Percentiles rank a stretch among this genome's conserved stretches.
Conservation (phyloP, 2,797 vertebrate genomes). For the Euthynnus affinis region DNA sequence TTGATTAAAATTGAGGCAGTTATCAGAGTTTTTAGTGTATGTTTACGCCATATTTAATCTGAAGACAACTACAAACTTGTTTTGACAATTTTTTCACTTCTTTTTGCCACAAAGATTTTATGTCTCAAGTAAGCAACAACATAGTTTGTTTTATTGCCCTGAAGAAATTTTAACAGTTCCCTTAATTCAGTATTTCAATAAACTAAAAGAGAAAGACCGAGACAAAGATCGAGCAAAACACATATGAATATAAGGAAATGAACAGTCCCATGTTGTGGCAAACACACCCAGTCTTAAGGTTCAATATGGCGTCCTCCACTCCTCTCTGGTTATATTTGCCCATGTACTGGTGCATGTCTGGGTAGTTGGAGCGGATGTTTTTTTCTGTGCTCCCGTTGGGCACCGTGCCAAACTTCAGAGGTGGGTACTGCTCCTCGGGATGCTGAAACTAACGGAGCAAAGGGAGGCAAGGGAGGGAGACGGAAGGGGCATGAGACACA, state of each 20-base stretch:
- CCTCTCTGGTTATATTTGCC: slow-evolving; percentile 95
- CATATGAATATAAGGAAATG: slow-evolving; percentile 1
- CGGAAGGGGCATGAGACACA: slow-evolving; percentile 73
- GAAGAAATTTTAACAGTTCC: slow-evolving; percentile 20
- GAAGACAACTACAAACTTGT: neutral
- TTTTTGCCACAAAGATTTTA: neutral
- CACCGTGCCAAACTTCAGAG: slow-evolving; percentile 95
- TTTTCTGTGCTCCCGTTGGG: slow-evolving; percentile 97
- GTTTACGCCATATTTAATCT: neutral
- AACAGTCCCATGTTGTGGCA: neutral
- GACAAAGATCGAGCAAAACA: neutral
- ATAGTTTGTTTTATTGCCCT: slow-evolving; percentile 11
- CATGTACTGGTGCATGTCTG: slow-evolving; percentile 97
- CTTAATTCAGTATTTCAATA: neutral
- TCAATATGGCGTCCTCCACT: slow-evolving; percentile 93
- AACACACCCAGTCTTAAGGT: slow-evolving; percentile 94
- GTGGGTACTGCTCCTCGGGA: slow-evolving; percentile 96
- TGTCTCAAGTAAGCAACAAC: neutral
- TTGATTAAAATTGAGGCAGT: slow-evolving; percentile 11
- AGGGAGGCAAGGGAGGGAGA: slow-evolving; percentile 60
- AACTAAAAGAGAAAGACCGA: slow-evolving; percentile 9
- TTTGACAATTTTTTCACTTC: no score
- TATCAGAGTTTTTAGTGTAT: neutral
- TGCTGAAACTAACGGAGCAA: slow-evolving; percentile 91
- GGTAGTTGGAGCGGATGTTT: slow-evolving; percentile 97